Conservation (phyloP, 2,113 vertebrate genomes). For the Pimephales promelas region DNA sequence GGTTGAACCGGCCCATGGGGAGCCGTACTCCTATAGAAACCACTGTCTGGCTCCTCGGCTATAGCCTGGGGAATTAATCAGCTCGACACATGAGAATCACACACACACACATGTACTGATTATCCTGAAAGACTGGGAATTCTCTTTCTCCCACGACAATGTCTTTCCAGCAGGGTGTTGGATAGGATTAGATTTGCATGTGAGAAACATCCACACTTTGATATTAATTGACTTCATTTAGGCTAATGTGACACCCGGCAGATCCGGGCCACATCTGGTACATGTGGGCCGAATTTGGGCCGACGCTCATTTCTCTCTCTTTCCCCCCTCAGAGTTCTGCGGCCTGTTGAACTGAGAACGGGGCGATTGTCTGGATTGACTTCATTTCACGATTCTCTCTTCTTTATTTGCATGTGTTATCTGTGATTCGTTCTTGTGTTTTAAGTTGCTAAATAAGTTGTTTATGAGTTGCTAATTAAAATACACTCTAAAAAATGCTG, state of each 20-base stretch:
- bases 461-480: background rate
- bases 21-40: conserved; percentile 6
- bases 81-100: background rate
- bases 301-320: too few relatives aligned
- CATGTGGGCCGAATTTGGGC: too few relatives aligned
- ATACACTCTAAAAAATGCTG: too few relatives aligned
- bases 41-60: conserved; percentile 1
- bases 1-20: background rate
- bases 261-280: too few relatives aligned
- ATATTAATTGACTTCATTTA: background rate
- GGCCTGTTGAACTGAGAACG: conserved; percentile 69
- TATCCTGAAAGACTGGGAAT: background rate
- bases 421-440: background rate
- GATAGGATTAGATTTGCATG: background rate
- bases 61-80: conserved; percentile 14
- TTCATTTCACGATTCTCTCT: background rate
- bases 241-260: too few relatives aligned
- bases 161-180: background rate
- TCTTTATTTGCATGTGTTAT: conserved; percentile 4
- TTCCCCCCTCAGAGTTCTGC: conserved; percentile 75
- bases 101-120: background rate
- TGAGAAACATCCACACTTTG: background rate
- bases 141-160: background rate
- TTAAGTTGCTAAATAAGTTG: background rate
- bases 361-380: background rate